Percentiles rank a stretch among this genome's conserved stretches.
Conservation (phyloP, 2,797 vertebrate species). For the Erpetoichthys calabaricus region DNA sequence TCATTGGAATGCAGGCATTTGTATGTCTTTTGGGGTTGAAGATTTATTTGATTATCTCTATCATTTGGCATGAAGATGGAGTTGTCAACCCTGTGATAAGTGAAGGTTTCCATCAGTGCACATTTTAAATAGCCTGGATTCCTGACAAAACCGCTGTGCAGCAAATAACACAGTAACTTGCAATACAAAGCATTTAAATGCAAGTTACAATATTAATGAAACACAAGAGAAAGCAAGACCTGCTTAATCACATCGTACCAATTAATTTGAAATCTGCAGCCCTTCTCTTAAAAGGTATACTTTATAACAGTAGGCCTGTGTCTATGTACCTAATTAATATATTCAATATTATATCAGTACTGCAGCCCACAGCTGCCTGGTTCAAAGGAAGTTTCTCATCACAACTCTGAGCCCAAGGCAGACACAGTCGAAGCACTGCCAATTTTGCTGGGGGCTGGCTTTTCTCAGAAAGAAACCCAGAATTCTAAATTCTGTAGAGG, state of each 20-base stretch:
- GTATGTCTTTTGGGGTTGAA: too few relatives aligned
- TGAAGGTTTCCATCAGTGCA: too few relatives aligned
- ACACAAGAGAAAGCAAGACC: too few relatives aligned
- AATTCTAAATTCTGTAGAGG: conserved; percentile 51
- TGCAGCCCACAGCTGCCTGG: conserved; percentile 41
- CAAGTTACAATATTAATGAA: too few relatives aligned
- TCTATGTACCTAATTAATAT: conserved; percentile 49
- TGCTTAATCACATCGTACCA: conserved; percentile 20
- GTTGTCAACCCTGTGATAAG: too few relatives aligned
- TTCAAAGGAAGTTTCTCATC: conserved; percentile 54
- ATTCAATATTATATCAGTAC: conserved; percentile 53
- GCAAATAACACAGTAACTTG: too few relatives aligned
- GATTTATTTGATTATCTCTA: too few relatives aligned
- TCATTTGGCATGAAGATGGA: too few relatives aligned
- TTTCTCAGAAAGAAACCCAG: conserved; percentile 52
- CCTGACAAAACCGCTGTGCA: too few relatives aligned
- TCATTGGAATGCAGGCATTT: too few relatives aligned
- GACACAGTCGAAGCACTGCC: conserved; percentile 28
- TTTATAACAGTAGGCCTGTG: conserved; percentile 28
- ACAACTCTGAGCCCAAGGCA: conserved; percentile 35
- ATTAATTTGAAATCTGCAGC: conserved; percentile 30
- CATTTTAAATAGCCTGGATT: too few relatives aligned
- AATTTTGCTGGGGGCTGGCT: conserved; percentile 51
- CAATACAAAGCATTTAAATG: too few relatives aligned
- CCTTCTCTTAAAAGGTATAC: conserved; percentile 29